Evolutionary conservation across 2,888 invertebrate species (phyloP), one percentile per base, ranked within the genome.

Genomic region (Noctua janthe): DNA sequence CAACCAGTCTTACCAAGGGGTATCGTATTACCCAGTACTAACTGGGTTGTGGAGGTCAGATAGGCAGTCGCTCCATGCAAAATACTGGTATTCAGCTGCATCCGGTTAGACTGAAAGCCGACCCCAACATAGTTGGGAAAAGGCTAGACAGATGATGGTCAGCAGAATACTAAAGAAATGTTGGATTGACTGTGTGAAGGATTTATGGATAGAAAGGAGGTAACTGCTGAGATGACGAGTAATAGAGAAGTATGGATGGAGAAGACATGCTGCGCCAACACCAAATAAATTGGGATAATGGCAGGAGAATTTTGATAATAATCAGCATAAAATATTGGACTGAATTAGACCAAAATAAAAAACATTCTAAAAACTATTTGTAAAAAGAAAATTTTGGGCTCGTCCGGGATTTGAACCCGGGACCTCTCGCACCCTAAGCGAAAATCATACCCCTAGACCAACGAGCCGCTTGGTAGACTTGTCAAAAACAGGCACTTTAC

Each of bases 321-420:
- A 43, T 43, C 43, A 43, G 43, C 43, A 15, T 62, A 29, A 59
- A 59, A 59, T 35, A 62, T 15, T 29, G 0, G 4, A 29, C 2
- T 8, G 11, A 13, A 64, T 64, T 43, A 23, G 23, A 43, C 23
- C 35, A 10, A 11, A 67, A 67, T 2, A 66, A 43, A 23, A n/a
- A 6, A 13, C 4, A 11, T 20, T 0, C 2, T 3, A 20, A 54
- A 73, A 92, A 91, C 84, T 51, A 78, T 91, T 20, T 20, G 3
- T 20, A 4, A 0, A n/a, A 62, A 75, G 92, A 92, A 85, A 80
- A 29, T 29, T 29, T 90, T 91, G 97, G 97, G 97, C 97, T 97
- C 97, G 97, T 97, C 97, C 97, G 97, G 97, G 97, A 97, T 97
- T 97, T 97, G 97, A 97, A 97, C 97, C 97, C 97, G 96, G 96